Evolutionary conservation across 2,888 invertebrate species (phyloP), one percentile per base, ranked within the genome.

Genomic region (Tetragonisca angustula): DNA sequence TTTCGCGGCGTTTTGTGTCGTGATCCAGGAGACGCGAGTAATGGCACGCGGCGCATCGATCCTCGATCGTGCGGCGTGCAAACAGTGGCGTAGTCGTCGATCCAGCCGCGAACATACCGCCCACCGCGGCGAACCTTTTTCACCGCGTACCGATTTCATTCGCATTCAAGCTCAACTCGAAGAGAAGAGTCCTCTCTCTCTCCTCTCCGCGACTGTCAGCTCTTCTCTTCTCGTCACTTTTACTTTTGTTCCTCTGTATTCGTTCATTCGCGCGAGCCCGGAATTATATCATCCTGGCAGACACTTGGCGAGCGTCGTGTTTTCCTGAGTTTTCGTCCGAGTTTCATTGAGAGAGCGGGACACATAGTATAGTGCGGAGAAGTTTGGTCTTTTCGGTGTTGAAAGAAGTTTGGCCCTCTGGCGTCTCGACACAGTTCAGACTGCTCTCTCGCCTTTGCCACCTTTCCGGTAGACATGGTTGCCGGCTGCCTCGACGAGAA

Each of bases 51-150:
- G 64, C 82, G 74, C 54, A 72, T 76, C 72, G 75, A 81, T 81
- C 81, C 71, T 64, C 73, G 73, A 61, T 61, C 24, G 77, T 54
- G 67, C 76, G 32, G 32, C 19, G 72, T 64, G 77, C 0, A 76
- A 9, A 19, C 52, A 73, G 71, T 89, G 77, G 74, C 86, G 75
- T 81, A 83, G 74, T 70, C 54, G 54, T 61, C 68, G 69, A 79
- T 78, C 77, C 71, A 43, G 61, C 76, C 43, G 54, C 32, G 64
- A 19, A 59, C 56, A 59, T 11, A 36, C 65, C 87, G 80, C 83
- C 87, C 67, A 79, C 88, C n/a, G 68, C 13, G 67, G n/a, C 32
- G 43, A 43, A 43, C 43, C 43, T 70, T 62, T 65, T 67, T 64
- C 69, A 71, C 65, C 27, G 83, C 62, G 36, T 72, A 59, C 43